Evolutionary conservation across 2,888 invertebrate species (phyloP), one percentile per base, ranked within the genome.

Genomic region (Cheilosia urbana): DNA sequence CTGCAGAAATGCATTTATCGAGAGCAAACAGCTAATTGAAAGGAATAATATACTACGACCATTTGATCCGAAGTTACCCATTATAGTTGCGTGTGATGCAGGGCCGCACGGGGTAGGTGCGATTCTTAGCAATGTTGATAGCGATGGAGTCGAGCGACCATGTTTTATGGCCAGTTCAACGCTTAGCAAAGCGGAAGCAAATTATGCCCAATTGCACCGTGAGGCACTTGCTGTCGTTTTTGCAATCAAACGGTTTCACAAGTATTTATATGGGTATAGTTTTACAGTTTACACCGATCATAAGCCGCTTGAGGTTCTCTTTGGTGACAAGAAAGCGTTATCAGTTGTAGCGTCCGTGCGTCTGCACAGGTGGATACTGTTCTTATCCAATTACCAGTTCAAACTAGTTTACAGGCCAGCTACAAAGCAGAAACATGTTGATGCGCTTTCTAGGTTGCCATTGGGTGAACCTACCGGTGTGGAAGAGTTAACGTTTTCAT

Each of bases 331-430:
- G 57, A 85, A 80, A 15, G 76, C 80, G 4, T 62, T 81, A 37
- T 55, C 81, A 5, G 63, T 69, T 34, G 63, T 73, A 4, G 85
- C 72, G 4, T 77, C 81, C 11, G 68, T 85, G 9, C 51, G 73
- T 34, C 82, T 77, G 21, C 81, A 81, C 17, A 81, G 85, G 17
- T 87, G 81, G 81, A 81, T 87, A 17, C 40, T 78, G 3, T 78
- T 82, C 57, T 11, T 87, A 4, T 75, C 65, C 42, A 87, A 87
- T 62, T 87, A 87, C 30, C 63, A 78, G 24, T 87, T 72, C 27
- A 40, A 51, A 30, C 49, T 82, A 47, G 47, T 58, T 13, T 69
- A 69, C 24, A 47, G 69, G 17, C 69, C 69, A 69, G 69, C 34
- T 7, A 24, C 69, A 4, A 37, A 34, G 15, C 69, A 71, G 53